Percentiles rank a stretch among this genome's conserved stretches.
Conservation (phyloP, 2,888 invertebrate species). For the Pristionchus arcanus region DNA sequence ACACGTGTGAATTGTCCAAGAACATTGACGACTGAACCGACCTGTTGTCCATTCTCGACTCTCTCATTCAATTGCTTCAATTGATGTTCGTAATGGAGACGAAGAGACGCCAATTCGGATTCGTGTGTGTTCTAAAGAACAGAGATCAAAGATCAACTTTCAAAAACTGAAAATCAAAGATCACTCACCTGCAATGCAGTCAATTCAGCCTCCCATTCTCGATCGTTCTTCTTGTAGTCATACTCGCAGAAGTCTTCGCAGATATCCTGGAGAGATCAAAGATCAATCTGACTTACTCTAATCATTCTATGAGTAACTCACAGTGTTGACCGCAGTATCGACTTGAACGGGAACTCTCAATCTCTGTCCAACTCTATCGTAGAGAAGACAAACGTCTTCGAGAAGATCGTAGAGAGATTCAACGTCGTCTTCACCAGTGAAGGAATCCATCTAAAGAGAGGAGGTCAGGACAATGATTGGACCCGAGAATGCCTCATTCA, state of each 20-base stretch:
- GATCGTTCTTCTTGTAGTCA: constrained; percentile 58
- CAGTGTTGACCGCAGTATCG: constrained; percentile 48
- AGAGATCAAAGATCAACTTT: not conserved
- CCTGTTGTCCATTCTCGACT: constrained; percentile 70
- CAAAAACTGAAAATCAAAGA: constrained; percentile 9
- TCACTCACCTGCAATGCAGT: constrained; percentile 59
- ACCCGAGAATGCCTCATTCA: not conserved
- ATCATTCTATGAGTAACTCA: not conserved
- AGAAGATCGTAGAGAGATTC: constrained; percentile 54
- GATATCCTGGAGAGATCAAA: constrained; percentile 48
- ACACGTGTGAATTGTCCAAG: not conserved
- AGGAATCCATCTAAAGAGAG: constrained; percentile 48
- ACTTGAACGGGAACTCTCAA: constrained; percentile 47
- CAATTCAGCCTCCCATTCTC: constrained; percentile 63
- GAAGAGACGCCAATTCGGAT: constrained; percentile 69
- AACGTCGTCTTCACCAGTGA: constrained; percentile 57
- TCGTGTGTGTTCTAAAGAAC: constrained; percentile 63
- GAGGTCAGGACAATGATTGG: not conserved
- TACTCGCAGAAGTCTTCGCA: constrained; percentile 55
- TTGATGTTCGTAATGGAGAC: constrained; percentile 72
- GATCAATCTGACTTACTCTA: not conserved
- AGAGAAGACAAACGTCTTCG: constrained; percentile 58
- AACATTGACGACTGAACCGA: not conserved
- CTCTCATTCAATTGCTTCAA: constrained; percentile 68
- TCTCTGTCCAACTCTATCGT: constrained; percentile 58